Percentiles rank a stretch among this genome's conserved stretches.
phyloP scores from a whole-genome alignment of 92 coral and sea anemone species.

The Porites evermanni region DNA sequence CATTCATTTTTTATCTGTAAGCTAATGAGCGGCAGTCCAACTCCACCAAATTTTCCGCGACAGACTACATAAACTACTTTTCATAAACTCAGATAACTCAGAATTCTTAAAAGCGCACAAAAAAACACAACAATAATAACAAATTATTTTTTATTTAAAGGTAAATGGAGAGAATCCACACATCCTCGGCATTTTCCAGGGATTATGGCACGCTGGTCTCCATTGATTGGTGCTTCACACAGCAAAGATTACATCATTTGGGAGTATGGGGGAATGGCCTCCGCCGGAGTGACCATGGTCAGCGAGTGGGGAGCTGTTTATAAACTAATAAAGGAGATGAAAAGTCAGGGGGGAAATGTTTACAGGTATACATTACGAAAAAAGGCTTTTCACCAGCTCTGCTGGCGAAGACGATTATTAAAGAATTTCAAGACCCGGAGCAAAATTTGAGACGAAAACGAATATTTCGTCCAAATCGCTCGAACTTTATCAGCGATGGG shows the following conservation, averaged over 20 bases:
- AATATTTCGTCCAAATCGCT: too few relatives aligned
- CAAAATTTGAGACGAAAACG: too few relatives aligned
- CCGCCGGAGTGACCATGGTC: conserved; percentile 79
- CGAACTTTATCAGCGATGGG: too few relatives aligned
- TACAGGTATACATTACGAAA: conserved; percentile 34
- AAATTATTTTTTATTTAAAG: conserved; percentile 35
- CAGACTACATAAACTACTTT: too few relatives aligned
- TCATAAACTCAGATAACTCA: too few relatives aligned
- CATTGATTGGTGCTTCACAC: conserved; percentile 94
- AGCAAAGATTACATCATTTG: conserved; percentile 78
- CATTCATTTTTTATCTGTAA: too few relatives aligned
- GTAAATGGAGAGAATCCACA: conserved; percentile 84
- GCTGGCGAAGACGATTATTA: too few relatives aligned
- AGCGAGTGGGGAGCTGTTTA: conserved; percentile 93
- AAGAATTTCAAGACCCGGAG: too few relatives aligned
- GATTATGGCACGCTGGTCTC: conserved; percentile 91
- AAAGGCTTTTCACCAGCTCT: too few relatives aligned
- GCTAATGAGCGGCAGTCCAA: too few relatives aligned
- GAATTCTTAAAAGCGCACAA: too few relatives aligned
- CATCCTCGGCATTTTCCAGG: conserved; percentile 93
- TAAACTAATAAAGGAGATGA: conserved; percentile 73
- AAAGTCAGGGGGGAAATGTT: conserved; percentile 56
- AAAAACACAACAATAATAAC: background rate
- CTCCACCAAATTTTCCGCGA: too few relatives aligned
- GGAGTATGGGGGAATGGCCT: conserved; percentile 87